Evolutionary conservation across 2,113 vertebrate genomes (phyloP).

Genomic region (Drymodes brunneopygia): DNA sequence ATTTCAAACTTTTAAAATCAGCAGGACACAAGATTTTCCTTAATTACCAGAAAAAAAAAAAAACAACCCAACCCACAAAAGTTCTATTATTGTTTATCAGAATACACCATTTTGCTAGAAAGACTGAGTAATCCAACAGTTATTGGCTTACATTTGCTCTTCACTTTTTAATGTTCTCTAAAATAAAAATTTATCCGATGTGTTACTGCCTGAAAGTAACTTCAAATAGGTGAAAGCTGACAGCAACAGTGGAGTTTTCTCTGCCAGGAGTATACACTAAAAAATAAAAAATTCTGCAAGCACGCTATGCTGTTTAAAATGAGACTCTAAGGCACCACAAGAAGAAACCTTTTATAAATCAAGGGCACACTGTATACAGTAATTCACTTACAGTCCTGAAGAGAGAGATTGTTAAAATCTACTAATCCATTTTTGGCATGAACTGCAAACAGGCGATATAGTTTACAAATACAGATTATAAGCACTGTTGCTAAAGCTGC

Average conservation of each 20-base stretch:
- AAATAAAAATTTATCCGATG: background rate
- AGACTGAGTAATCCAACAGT: background rate
- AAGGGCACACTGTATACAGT: background rate
- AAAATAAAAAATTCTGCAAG: background rate
- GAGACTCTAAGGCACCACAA: slow-evolving; percentile 15
- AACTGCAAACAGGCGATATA: background rate
- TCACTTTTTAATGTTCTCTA: background rate
- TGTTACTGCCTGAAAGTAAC: background rate
- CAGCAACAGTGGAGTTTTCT: background rate
- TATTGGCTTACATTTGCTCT: background rate
- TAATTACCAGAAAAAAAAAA: background rate
- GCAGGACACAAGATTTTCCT: background rate
- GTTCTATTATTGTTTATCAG: background rate
- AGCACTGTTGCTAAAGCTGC: background rate
- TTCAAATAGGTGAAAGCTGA: background rate
- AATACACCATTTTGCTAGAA: background rate
- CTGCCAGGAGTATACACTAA: background rate
- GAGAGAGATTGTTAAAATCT: slow-evolving; percentile 28
- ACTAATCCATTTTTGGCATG: slow-evolving; percentile 1
- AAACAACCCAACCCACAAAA: background rate
- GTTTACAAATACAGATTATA: slow-evolving; percentile 5
- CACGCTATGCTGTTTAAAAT: background rate
- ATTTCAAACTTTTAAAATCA: background rate
- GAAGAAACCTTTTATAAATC: slow-evolving; percentile 15
- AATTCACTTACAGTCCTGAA: background rate